Evolutionary conservation across 2,888 invertebrate genomes (phyloP).

Genomic region (Halocaridina rubra): DNA sequence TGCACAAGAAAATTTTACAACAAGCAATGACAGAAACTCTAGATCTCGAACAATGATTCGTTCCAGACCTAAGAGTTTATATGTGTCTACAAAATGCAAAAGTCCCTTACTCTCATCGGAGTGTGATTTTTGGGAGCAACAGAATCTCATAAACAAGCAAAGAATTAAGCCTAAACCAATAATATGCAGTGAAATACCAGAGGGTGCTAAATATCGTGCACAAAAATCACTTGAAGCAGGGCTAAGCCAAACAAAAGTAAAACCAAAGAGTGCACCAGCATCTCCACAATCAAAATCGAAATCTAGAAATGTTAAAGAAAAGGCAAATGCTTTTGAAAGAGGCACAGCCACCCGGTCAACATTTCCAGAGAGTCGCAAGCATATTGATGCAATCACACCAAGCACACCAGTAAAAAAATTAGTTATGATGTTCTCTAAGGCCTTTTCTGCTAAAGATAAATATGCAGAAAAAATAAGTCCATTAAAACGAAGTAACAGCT

Average conservation of each 20-base stretch:
- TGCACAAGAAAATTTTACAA: not conserved
- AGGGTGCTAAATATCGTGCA: slow-evolving; percentile 32
- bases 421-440: slow-evolving; percentile 44
- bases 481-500: slow-evolving; percentile 22
- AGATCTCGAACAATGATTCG: slow-evolving; percentile 6
- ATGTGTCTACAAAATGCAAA: slow-evolving; percentile 25
- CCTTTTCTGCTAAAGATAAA: slow-evolving; percentile 30
- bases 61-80: slow-evolving; percentile 24
- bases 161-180: not conserved
- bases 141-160: slow-evolving; percentile 14
- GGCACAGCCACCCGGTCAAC: slow-evolving; percentile 24
- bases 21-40: not conserved
- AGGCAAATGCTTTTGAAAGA: slow-evolving; percentile 43
- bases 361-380: slow-evolving; percentile 32
- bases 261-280: slow-evolving; percentile 45
- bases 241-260: slow-evolving; percentile 2
- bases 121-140: slow-evolving; percentile 30
- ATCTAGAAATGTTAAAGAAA: slow-evolving; percentile 20
- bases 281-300: slow-evolving; percentile 25
- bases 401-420: slow-evolving; percentile 48
- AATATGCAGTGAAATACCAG: slow-evolving; percentile 33
- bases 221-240: slow-evolving; percentile 23
- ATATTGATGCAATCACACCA: slow-evolving; percentile 10
- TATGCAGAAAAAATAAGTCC: not conserved
- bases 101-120: slow-evolving; percentile 35